Percentiles rank a stretch among this genome's conserved stretches.
Evolutionary conservation across 2,797 vertebrate species (phyloP).

Genomic region (Coregonus ussuriensis): DNA sequence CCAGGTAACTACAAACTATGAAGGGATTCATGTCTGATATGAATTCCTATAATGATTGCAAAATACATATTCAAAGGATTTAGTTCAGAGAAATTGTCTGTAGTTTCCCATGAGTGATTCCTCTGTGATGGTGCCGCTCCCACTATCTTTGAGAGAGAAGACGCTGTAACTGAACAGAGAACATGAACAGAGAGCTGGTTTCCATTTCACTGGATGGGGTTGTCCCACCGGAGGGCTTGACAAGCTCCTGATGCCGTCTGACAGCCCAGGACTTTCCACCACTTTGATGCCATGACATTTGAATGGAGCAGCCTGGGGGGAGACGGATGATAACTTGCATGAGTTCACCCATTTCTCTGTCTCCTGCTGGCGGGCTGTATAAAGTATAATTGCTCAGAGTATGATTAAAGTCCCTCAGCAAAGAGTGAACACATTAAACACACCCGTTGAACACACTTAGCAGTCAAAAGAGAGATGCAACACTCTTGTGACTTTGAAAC

Average conservation of each 20-base stretch:
- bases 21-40: background rate
- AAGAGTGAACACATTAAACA: conserved; percentile 1
- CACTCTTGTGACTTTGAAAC: background rate
- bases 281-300: conserved; percentile 56
- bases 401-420: conserved; percentile 9
- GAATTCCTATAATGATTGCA: background rate
- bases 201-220: conserved; percentile 46
- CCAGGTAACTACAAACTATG: background rate
- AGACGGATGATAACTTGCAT: conserved; percentile 29
- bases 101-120: background rate
- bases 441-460: too few relatives aligned
- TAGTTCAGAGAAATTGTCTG: background rate
- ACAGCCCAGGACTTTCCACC: conserved; percentile 57
- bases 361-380: background rate
- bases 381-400: conserved; percentile 1
- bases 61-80: conserved; percentile 3
- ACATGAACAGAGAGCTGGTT: conserved; percentile 46
- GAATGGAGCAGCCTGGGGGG: conserved; percentile 53
- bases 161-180: conserved; percentile 31
- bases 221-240: conserved; percentile 44
- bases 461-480: too few relatives aligned
- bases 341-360: conserved; percentile 6
- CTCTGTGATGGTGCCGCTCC: conserved; percentile 2
- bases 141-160: conserved; percentile 10
- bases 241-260: conserved; percentile 49